A percentile compares a stretch with the other conserved stretches of the same genome.
These are phyloP conservation scores for Vulpes lagopus DNA, from an alignment of 2,113 vertebrate genomes.

Conservation along the genomic window DNA sequence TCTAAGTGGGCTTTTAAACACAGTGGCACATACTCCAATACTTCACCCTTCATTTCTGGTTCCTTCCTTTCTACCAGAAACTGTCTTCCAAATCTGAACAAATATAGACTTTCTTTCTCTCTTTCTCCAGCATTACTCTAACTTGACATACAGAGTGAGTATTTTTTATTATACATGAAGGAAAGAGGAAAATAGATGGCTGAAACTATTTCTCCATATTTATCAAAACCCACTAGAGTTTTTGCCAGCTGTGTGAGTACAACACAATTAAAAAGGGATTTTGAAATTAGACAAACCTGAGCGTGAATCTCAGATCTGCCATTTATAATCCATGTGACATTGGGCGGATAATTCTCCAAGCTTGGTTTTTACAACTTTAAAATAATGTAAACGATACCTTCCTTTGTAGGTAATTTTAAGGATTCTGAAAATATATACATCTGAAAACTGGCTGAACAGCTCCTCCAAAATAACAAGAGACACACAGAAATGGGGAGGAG, in stretches of 20 bases:
- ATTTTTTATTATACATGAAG: neutral
- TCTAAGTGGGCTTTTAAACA: conserved; percentile 25
- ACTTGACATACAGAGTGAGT: neutral
- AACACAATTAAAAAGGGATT: neutral
- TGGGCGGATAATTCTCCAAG: neutral
- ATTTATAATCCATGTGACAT: neutral
- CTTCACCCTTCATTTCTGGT: neutral
- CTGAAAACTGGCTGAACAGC: neutral
- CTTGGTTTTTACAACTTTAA: conserved; percentile 33
- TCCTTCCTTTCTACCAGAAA: neutral
- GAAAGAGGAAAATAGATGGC: neutral
- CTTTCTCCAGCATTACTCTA: conserved; percentile 13
- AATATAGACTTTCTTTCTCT: conserved; percentile 26
- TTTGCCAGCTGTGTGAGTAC: neutral
- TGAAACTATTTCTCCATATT: neutral
- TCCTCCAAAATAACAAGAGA: neutral
- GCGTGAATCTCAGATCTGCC: neutral
- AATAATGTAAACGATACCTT: neutral
- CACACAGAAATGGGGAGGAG: neutral
- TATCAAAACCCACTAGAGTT: neutral
- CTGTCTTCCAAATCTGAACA: conserved; percentile 53
- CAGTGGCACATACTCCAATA: neutral
- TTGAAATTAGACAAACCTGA: neutral
- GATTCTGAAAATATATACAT: neutral
- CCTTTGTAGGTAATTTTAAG: neutral